Conservation (phyloP, 2,888 invertebrate species). For the Helicoverpa assulta region DNA sequence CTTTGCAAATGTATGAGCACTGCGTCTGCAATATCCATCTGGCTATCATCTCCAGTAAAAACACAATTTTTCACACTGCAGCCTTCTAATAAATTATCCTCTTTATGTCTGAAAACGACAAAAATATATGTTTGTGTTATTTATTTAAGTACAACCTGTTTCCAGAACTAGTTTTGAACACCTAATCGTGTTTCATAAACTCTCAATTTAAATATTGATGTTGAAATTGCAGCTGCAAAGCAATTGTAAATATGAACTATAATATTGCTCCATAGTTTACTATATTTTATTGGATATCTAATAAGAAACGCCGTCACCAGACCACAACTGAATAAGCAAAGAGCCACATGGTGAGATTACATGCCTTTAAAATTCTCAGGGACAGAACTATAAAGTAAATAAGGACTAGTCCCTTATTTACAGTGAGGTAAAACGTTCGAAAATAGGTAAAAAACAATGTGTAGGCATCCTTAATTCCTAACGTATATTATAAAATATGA, state of each 20-base stretch:
- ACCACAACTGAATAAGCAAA: neutral
- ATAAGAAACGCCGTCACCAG: too few species aligned
- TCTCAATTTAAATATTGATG: too few species aligned
- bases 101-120: slow-evolving; percentile 71
- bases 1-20: slow-evolving; percentile 90
- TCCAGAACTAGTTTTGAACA: too few species aligned
- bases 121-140: neutral
- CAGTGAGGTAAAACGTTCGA: neutral
- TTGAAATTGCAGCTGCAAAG: too few species aligned
- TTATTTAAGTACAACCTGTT: too few species aligned
- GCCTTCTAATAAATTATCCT: slow-evolving; percentile 85
- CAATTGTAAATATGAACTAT: too few species aligned
- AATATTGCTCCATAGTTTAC: too few species aligned
- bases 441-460: neutral
- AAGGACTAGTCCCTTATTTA: neutral
- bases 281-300: too few species aligned
- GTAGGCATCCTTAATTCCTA: neutral
- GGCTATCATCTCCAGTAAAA: slow-evolving; percentile 88
- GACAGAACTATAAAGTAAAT: neutral
- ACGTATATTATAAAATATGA: too few species aligned
- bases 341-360: neutral
- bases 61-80: slow-evolving; percentile 92
- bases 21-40: slow-evolving; percentile 90
- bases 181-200: too few species aligned
- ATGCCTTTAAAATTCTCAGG: neutral